Evolutionary conservation across 2,113 vertebrate species (phyloP).

Genomic region (Guaruba guarouba): DNA sequence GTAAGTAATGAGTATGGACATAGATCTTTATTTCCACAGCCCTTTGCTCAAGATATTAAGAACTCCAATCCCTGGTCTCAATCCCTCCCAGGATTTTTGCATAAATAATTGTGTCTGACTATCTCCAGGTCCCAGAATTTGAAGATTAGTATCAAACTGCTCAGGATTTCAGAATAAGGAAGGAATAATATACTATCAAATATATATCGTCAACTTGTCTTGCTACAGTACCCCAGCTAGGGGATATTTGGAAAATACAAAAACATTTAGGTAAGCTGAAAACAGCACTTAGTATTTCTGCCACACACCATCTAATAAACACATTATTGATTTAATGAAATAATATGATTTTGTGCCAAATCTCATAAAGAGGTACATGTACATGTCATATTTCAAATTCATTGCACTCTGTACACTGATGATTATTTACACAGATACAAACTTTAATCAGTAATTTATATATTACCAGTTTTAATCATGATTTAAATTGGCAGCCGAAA

Average conservation of each 20-base stretch:
- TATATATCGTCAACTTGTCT: not conserved
- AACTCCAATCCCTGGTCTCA: not conserved
- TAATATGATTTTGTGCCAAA: not conserved
- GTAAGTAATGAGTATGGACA: not conserved
- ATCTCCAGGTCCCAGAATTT: not conserved
- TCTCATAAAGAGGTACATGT: not conserved
- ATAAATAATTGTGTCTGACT: not conserved
- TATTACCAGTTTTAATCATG: not conserved
- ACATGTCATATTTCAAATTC: not conserved
- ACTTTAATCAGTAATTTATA: not conserved
- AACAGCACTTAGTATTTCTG: not conserved
- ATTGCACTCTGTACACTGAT: not conserved
- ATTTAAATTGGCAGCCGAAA: not conserved
- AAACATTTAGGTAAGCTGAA: not conserved
- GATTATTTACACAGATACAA: not conserved
- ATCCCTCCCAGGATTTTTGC: not conserved
- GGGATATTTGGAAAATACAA: not conserved
- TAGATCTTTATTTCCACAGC: not conserved
- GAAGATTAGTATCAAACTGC: not conserved
- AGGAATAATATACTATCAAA: not conserved
- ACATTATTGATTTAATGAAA: not conserved
- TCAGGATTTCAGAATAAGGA: not conserved
- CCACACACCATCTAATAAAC: not conserved
- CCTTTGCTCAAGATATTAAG: conserved; percentile 5
- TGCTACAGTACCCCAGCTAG: not conserved